Percentiles rank a stretch among this genome's conserved stretches.
Conservation (phyloP, 35 echinoderm and acorn worm genomes). For the Eucidaris tribuloides region DNA sequence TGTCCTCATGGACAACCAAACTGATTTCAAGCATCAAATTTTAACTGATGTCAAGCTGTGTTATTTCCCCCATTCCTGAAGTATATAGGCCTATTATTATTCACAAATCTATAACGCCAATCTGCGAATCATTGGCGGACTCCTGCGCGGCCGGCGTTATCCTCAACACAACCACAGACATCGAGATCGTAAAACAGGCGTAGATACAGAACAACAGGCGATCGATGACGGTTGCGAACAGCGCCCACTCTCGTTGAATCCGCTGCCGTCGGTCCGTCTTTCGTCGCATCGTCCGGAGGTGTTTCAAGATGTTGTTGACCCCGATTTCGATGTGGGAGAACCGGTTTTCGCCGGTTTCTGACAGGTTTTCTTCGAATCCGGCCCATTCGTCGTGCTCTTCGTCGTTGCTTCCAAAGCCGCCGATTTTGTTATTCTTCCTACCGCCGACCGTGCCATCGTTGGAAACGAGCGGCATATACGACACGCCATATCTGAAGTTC, state of each 20-base stretch:
- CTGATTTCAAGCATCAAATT: too few species aligned
- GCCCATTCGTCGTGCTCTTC: slow-evolving; percentile 34
- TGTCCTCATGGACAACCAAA: too few species aligned
- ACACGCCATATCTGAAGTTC: slow-evolving; percentile 81
- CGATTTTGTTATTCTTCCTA: slow-evolving; percentile 15
- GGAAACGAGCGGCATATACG: slow-evolving; percentile 60
- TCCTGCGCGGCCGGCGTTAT: slow-evolving; percentile 40
- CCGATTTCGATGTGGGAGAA: slow-evolving; percentile 67
- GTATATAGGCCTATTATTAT: too few species aligned
- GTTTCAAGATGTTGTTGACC: slow-evolving; percentile 69
- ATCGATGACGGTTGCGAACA: slow-evolving; percentile 89
- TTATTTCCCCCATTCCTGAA: too few species aligned
- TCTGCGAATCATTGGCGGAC: too few species aligned
- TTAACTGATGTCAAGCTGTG: too few species aligned
- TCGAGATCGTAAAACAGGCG: slow-evolving; percentile 78
- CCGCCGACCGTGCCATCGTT: slow-evolving; percentile 15
- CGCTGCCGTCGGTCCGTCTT: slow-evolving; percentile 26
- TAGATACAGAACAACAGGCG: slow-evolving; percentile 89
- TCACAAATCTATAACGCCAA: too few species aligned
- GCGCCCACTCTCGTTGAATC: slow-evolving; percentile 79
- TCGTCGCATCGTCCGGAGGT: slow-evolving; percentile 43
- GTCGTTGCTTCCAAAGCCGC: neutral
- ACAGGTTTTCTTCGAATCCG: slow-evolving; percentile 55
- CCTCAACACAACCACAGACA: slow-evolving; percentile 62
- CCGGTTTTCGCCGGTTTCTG: slow-evolving; percentile 37